Base-by-base conservation (phyloP, 2,797 vertebrate genomes). In the Sparus aurata region DNA sequence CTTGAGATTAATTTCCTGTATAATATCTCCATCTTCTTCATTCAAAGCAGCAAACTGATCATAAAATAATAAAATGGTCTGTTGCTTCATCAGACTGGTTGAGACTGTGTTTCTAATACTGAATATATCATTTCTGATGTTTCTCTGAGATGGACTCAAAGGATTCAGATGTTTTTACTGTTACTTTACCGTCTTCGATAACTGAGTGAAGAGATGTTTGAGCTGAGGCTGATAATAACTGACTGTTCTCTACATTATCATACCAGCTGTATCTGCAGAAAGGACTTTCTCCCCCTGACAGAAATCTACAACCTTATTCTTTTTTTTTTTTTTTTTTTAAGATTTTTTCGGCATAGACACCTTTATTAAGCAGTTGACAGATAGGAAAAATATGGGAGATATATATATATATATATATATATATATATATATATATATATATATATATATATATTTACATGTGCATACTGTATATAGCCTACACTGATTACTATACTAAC, bases 31-130 rank as follows among this genome's bases (percentile, higher is more conserved):
- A 47, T 20, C 20, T 67, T 60, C 30, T 60, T 46, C 15, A 66
- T 59, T n/a, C 55, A n/a, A 60, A 60, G 45, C 15, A 65, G 10
- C 22, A n/a, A 58, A 70, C 9, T 2, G 12, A 34, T 46, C 13
- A 46, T 64, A 65, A 82, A 80, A 53, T n/a, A 74, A 64, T 49
- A 68, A 78, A 79, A 54, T 5, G 3, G 15, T 7, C 12, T 22
- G 52, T 17, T 34, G 25, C 46, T 70, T 17, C 27, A 41, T 25
- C 34, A 18, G 34, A 54, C 46, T n/a, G 13, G 9, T 15, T 45
- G 20, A 45, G 52, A 4, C 18, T 2, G 57, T 1, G 57, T 58
- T 12, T 34, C 34, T 34, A 7, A 34, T 34, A 34, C 34, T 34
- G 8, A 34, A 34, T 9, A 34, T 34, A 34, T 34, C 34, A 34